These are phyloP conservation scores for Rhinolophus sinicus DNA, from an alignment of 2,113 vertebrate genomes.

Conservation along the genomic window DNA sequence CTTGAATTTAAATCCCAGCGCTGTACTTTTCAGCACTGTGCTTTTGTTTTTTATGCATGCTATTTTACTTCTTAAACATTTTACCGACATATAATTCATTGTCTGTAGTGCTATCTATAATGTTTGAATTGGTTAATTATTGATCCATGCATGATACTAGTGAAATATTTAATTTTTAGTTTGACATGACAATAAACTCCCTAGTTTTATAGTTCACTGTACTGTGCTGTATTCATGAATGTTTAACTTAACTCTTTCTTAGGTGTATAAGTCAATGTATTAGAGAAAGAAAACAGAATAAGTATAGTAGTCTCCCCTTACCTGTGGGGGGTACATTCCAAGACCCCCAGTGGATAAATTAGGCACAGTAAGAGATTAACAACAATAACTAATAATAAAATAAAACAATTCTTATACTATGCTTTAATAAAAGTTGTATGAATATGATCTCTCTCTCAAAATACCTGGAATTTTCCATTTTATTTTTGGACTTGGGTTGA, in stretches of 20 bases:
- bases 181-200: neutral
- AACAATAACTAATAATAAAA: neutral
- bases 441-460: neutral
- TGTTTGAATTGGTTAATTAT: neutral
- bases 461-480: neutral
- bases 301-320: neutral
- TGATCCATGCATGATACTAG: neutral
- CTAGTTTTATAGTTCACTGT: slow-evolving; percentile 6
- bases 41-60: neutral
- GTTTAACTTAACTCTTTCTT: neutral
- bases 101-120: neutral
- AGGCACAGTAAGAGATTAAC: neutral
- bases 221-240: neutral
- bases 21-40: neutral
- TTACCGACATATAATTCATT: neutral
- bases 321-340: neutral
- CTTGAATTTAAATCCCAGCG: neutral
- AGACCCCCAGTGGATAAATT: neutral
- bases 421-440: neutral
- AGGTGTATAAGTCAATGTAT: neutral
- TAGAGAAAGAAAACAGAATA: slow-evolving; percentile 16
- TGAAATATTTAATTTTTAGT: slow-evolving; percentile 37
- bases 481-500: neutral
- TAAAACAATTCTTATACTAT: neutral
- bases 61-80: neutral